Conservation (phyloP, 1,140 invertebrate species). For the Nylanderia fulva region DNA sequence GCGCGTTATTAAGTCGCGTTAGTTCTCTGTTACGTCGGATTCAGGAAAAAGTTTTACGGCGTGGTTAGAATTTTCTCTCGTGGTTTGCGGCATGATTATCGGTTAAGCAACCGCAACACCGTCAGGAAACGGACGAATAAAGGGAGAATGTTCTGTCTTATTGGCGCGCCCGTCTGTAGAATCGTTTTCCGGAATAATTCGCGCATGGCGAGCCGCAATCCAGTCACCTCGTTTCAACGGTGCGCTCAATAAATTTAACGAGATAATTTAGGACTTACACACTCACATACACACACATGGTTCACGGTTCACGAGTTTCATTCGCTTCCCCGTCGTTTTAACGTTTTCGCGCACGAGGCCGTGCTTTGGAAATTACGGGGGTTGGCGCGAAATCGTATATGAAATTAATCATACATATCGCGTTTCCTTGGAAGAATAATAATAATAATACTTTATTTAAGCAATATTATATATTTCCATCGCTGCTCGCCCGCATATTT, state of each 20-base stretch:
- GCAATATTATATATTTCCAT: background rate
- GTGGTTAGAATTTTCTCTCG: constrained; percentile 50
- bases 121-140: constrained; percentile 37
- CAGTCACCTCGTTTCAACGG: constrained; percentile 11
- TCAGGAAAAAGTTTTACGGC: constrained; percentile 42
- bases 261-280: constrained; percentile 53
- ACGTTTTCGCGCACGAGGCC: background rate
- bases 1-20: constrained; percentile 24
- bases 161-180: constrained; percentile 11
- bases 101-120: constrained; percentile 38
- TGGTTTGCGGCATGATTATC: constrained; percentile 40
- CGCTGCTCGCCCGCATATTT: too few relatives aligned
- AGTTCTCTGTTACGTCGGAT: constrained; percentile 33
- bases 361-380: constrained; percentile 2
- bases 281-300: background rate
- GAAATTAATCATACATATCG: constrained; percentile 18
- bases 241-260: constrained; percentile 47
- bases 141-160: constrained; percentile 7
- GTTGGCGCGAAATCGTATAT: background rate
- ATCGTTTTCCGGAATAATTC: constrained; percentile 36
- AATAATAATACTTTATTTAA: constrained; percentile 2
- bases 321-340: background rate
- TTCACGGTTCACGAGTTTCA: constrained; percentile 36
- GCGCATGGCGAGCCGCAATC: background rate
- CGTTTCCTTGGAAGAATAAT: background rate